Evolutionary conservation across 2,888 invertebrate species (phyloP), one percentile per base, ranked within the genome.

Genomic region (Hypercompe scribonia): DNA sequence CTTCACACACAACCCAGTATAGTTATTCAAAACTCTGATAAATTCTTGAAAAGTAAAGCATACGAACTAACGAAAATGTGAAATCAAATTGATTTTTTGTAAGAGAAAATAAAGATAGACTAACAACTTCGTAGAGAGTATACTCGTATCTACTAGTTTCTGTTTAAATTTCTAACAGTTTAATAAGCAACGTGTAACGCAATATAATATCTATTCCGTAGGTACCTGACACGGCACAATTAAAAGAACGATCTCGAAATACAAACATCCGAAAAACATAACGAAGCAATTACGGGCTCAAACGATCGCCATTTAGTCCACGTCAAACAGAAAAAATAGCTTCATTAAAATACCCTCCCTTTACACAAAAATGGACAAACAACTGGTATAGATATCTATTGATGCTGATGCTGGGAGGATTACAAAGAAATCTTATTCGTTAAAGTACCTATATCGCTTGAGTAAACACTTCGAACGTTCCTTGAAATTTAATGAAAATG

Each of bases 211-310:
- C 70, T 76, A 54, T 71, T 74, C 76, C 70, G 74, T 70, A 50
- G n/a, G 70, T 15, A 76, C n/a, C n/a, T n/a, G n/a, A 36, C 15
- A 54, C 18, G 68, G 34, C n/a, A 65, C 58, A 65, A 70, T 65
- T 65, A 66, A 73, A 58, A 54, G 33, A 86, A 85, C 84, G 86
- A 81, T 81, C 79, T 72, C 78, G 75, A 79, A 87, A 85, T 85
- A 88, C 85, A 89, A 90, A 90, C 87, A 88, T 81, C 81, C 86
- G 83, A 88, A 89, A 89, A 89, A 86, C 84, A 84, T 89, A 90
- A 90, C 90, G 87, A 89, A 89, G 90, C 92, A 91, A 92, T 92
- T 91, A 91, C 89, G 80, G 84, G 80, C 83, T 86, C 88, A 87
- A 88, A 87, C 87, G 89, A 82, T 78, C 84, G 82, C 80, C 79